phyloP scores from a whole-genome alignment of 2,888 invertebrate species.

The Sesamia inferens region DNA sequence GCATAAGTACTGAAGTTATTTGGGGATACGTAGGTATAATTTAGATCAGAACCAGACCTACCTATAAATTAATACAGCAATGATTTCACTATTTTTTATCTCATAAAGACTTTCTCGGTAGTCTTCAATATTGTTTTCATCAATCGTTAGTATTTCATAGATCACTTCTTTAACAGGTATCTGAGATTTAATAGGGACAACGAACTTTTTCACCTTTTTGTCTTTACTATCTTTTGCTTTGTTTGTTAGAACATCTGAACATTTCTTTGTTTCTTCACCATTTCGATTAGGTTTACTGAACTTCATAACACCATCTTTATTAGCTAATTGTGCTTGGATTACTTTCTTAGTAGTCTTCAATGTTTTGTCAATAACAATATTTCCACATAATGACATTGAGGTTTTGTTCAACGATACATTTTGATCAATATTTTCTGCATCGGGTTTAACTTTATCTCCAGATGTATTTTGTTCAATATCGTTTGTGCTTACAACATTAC shows the following conservation, averaged over 20 bases:
- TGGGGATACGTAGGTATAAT: background rate
- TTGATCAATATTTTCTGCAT: conserved; percentile 14
- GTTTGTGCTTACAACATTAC: conserved; percentile 13
- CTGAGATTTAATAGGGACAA: conserved; percentile 80
- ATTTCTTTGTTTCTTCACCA: conserved; percentile 1
- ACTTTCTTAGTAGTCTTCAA: conserved; percentile 67
- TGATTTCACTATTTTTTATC: conserved; percentile 61
- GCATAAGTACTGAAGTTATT: conserved; percentile 7
- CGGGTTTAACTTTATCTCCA: conserved; percentile 2
- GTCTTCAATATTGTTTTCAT: conserved; percentile 61
- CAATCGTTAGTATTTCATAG: conserved; percentile 68
- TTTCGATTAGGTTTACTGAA: conserved; percentile 73
- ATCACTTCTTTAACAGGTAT: conserved; percentile 74
- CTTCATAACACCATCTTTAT: conserved; percentile 84
- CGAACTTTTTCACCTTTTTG: conserved; percentile 76
- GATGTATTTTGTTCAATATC: background rate
- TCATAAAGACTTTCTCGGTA: conserved; percentile 21
- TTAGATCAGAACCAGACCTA: conserved; percentile 35
- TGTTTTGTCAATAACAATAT: conserved; percentile 40
- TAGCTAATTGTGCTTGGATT: conserved; percentile 79
- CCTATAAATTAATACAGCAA: conserved; percentile 74
- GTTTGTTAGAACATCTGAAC: conserved; percentile 5
- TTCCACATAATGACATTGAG: background rate
- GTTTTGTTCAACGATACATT: background rate
- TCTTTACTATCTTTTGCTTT: conserved; percentile 53